These are phyloP conservation scores for Scolanthus callimorphus DNA, from an alignment of 92 coral and sea anemone species.

Conservation along the genomic window DNA sequence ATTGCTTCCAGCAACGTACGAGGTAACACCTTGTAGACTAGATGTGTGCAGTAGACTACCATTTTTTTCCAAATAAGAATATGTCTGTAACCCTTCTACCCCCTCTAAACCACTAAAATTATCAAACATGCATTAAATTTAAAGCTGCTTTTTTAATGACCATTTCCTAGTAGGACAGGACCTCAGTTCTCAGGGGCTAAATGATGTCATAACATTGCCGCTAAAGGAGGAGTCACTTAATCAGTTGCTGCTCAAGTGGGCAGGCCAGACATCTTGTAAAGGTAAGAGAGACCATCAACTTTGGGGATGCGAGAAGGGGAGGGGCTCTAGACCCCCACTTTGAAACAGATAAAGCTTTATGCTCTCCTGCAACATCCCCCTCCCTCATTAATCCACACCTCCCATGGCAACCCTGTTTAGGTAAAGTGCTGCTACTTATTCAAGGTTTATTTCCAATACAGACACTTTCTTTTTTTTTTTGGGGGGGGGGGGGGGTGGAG, in stretches of 20 bases:
- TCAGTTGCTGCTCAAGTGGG: slow-evolving; percentile 71
- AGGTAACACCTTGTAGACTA: slow-evolving; percentile 5
- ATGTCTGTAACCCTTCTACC: background rate
- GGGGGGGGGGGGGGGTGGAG: too few species aligned
- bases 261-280: slow-evolving; percentile 51
- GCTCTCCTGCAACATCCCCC: too few species aligned
- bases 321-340: too few species aligned
- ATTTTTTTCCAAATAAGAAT: background rate
- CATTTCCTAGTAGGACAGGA: slow-evolving; percentile 19
- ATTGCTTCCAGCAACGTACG: slow-evolving; percentile 32
- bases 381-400: too few species aligned
- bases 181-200: slow-evolving; percentile 47
- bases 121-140: background rate
- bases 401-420: too few species aligned
- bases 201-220: slow-evolving; percentile 61
- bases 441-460: too few species aligned
- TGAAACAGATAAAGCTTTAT: too few species aligned
- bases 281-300: too few species aligned
- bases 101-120: background rate
- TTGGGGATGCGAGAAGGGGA: too few species aligned
- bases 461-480: too few species aligned
- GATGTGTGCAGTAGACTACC: background rate
- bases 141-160: background rate
- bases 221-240: slow-evolving; percentile 42
- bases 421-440: too few species aligned